Conservation (phyloP, 2,797 vertebrate genomes). For the Acrocephalus scirpaceus region DNA sequence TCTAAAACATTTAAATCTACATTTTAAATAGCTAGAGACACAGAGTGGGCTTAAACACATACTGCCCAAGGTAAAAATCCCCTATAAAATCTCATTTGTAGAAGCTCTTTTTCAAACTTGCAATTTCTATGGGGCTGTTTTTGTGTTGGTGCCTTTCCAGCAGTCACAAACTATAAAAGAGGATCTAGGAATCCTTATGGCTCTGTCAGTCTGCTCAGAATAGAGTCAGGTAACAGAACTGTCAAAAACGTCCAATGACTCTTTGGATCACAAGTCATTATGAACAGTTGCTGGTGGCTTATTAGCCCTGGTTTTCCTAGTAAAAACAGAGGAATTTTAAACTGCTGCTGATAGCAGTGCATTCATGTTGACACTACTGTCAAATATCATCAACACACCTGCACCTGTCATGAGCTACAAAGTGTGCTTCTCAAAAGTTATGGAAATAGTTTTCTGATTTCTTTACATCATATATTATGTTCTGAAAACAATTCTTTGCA, state of each 20-base stretch:
- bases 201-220: neutral
- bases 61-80: neutral
- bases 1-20: neutral
- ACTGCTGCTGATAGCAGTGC: neutral
- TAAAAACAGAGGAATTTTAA: neutral
- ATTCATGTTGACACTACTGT: neutral
- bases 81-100: neutral
- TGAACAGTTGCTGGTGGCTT: neutral
- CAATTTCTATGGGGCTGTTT: neutral
- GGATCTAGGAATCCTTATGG: neutral
- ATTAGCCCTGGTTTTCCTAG: neutral
- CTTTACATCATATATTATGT: neutral
- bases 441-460: neutral
- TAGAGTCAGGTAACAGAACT: neutral
- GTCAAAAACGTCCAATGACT: neutral
- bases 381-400: neutral
- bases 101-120: neutral
- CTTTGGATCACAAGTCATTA: neutral
- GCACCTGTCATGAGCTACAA: neutral
- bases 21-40: neutral
- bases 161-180: neutral
- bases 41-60: neutral
- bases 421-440: neutral
- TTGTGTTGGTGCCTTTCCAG: neutral
- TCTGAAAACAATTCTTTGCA: neutral